Evolutionary conservation across 2,888 invertebrate genomes (phyloP).

Genomic region (Stegophylla sp.): DNA sequence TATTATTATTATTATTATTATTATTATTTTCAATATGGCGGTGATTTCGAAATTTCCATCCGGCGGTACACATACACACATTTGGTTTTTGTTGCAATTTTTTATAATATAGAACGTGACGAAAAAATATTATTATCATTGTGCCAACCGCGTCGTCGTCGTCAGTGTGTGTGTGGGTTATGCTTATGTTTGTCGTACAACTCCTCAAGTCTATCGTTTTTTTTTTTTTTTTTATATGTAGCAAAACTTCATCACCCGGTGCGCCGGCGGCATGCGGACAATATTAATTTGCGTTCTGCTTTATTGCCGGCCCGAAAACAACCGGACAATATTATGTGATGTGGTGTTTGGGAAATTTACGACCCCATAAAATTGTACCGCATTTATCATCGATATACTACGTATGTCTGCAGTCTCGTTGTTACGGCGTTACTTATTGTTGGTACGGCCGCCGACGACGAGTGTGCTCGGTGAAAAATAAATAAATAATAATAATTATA

Average conservation of each 20-base stretch:
- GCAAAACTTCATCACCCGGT: not conserved
- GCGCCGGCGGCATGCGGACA: not conserved
- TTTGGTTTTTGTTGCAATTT: too few species aligned
- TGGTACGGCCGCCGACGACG: not conserved
- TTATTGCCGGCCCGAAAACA: conserved; percentile 31
- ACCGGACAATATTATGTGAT: conserved; percentile 16
- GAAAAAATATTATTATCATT: not conserved
- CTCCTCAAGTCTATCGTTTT: not conserved
- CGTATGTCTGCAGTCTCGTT: not conserved
- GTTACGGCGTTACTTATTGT: conserved; percentile 50
- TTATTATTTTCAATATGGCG: not conserved
- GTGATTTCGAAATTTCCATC: not conserved
- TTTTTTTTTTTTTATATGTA: not conserved
- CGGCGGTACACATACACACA: not conserved
- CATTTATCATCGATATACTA: conserved; percentile 25
- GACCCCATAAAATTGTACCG: conserved; percentile 49
- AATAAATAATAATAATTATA: conserved; percentile 38
- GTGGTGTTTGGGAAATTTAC: conserved; percentile 38
- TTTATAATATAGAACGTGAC: too few species aligned
- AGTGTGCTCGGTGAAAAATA: not conserved
- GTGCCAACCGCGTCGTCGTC: not conserved
- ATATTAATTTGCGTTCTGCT: conserved; percentile 26
- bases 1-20: not conserved
- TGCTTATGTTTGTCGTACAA: not conserved
- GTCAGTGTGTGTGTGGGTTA: not conserved